Conservation (phyloP, 1,140 invertebrate genomes). For the Lasioglossum albipes region DNA sequence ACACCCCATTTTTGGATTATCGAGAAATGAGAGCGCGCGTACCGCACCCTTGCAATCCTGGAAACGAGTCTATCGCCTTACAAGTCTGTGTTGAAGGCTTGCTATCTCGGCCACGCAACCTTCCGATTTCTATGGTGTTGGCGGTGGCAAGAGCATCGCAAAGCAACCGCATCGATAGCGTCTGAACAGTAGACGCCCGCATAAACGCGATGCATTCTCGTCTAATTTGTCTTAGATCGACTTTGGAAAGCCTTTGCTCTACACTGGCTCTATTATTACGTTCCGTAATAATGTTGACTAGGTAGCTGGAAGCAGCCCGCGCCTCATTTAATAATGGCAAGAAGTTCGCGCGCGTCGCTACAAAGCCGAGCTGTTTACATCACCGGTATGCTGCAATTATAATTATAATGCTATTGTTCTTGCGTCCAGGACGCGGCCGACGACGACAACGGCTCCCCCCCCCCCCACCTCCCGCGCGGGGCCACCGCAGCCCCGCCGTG, state of each 20-base stretch:
- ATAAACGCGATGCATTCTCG: not conserved
- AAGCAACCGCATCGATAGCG: not conserved
- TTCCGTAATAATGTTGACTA: constrained; percentile 50
- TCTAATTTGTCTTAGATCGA: constrained; percentile 41
- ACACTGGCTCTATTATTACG: constrained; percentile 40
- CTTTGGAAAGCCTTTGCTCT: constrained; percentile 32
- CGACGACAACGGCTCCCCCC: not conserved
- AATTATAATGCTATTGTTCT: constrained; percentile 68
- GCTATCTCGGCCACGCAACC: no score
- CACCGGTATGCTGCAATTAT: constrained; percentile 57
- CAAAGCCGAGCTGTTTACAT: constrained; percentile 60
- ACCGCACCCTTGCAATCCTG: no score
- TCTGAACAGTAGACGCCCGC: no score
- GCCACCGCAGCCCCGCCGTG: no score
- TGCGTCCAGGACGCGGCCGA: constrained; percentile 27
- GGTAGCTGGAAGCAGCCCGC: constrained; percentile 38
- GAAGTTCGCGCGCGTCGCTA: constrained; percentile 50
- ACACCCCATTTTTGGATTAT: no score
- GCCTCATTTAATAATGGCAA: constrained; percentile 63
- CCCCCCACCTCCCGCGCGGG: no score
- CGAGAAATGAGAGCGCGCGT: no score
- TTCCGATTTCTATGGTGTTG: no score
- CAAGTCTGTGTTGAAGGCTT: no score
- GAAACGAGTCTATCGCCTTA: no score
- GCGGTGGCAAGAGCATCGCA: not conserved